Evolutionary conservation across 2,888 invertebrate genomes (phyloP).

Genomic region (Dysmachus trigonus): DNA sequence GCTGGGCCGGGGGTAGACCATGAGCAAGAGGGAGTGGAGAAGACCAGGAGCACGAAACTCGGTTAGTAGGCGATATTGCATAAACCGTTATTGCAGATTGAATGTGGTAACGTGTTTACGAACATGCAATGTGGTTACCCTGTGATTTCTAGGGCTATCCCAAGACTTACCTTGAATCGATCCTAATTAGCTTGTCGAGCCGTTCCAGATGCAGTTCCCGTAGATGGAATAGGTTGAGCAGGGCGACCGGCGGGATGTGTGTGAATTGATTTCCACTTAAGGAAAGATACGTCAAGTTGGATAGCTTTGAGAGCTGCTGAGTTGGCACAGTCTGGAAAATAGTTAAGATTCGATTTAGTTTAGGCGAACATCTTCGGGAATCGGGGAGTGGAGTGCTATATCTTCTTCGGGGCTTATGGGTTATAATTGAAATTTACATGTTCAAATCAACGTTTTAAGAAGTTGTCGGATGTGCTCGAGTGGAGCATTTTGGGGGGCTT

Average conservation of each 20-base stretch:
- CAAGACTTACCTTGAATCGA: constrained; percentile 70
- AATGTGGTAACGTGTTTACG: neutral
- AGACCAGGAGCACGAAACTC: neutral
- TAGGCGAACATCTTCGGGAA: neutral
- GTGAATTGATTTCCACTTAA: constrained; percentile 82
- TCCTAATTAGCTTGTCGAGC: constrained; percentile 72
- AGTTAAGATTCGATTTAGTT: constrained; percentile 11
- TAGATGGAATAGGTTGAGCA: constrained; percentile 84
- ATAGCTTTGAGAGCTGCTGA: constrained; percentile 77
- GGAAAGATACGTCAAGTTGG: constrained; percentile 78
- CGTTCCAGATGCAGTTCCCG: constrained; percentile 78
- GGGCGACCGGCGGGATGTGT: constrained; percentile 78
- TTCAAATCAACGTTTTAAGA: neutral
- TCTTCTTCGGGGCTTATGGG: neutral
- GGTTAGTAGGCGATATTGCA: constrained; percentile 32
- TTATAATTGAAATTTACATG: neutral
- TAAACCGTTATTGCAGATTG: constrained; percentile 19
- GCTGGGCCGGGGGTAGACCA: neutral
- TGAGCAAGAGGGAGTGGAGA: neutral
- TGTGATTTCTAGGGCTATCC: neutral
- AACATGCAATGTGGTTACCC: neutral
- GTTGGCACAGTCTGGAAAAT: constrained; percentile 72
- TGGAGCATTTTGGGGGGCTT: neutral
- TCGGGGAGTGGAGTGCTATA: neutral
- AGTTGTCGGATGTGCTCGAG: neutral